Base-by-base conservation (phyloP, 1,140 invertebrate genomes). In the Drosophila mauritiana region DNA sequence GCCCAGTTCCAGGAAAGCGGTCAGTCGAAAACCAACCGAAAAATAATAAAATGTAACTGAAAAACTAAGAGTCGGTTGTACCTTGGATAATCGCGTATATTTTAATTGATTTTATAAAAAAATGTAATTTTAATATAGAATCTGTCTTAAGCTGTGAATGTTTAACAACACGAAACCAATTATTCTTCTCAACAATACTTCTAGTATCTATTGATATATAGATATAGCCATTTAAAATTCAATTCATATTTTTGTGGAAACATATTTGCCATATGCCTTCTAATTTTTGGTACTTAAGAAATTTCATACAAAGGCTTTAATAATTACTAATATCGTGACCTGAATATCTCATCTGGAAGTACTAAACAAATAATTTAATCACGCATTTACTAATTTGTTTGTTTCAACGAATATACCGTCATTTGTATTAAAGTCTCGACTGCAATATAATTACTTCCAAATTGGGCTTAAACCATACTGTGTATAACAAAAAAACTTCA, bases 381-480 rank as follows among this genome's bases (percentile, higher is more conserved):
- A 48, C 48, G 40, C 43, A 68, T 54, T 73, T 55, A 68, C 15
- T 62, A 65, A 80, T 76, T 42, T 76, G 49, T 67, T 59, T 76
- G 54, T 31, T 61, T 76, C 39, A 20, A 42, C 58, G 43, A 56
- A 63, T 46, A 43, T 53, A 52, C 12, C 59, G 52, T 69, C 61
- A 79, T 86, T 86, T 76, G 65, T 86, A 86, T 86, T 79, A 69
- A 34, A 12, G 70, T 69, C 79, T 79, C 82, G 82, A 88, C 51
- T 65, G 54, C 25, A 62, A 65, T 65, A 46, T 86, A 88, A 86
- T 86, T 55, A 88, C 58, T 25, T 22, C 54, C 79, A 52, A 73
- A 61, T 82, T 67, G 45, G 78, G 74, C 59, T 73, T 79, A 68
- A 86, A 74, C 68, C 73, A 86, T 67, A 51, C 59, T 46, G 59